phyloP scores from a whole-genome alignment of 1,140 invertebrate genomes.

The Pectinophora gossypiella region DNA sequence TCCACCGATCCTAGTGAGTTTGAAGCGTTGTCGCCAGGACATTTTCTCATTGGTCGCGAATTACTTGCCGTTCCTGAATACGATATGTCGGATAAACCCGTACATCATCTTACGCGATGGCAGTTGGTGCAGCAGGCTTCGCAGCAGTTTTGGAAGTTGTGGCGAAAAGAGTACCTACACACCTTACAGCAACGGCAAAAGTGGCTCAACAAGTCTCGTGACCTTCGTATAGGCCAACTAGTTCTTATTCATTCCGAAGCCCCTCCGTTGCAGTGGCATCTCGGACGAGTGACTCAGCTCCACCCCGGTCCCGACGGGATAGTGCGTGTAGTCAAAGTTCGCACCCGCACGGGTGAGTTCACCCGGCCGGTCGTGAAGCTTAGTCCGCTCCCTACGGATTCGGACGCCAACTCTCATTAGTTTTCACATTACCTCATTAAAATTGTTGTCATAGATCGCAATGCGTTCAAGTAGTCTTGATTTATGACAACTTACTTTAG shows the following conservation, averaged over 20 bases:
- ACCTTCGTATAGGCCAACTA: neutral
- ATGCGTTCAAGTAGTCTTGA: neutral
- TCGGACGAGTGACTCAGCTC: slow-evolving; percentile 22
- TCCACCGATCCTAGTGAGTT: slow-evolving; percentile 25
- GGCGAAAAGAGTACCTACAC: neutral
- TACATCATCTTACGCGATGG: neutral
- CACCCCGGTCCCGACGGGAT: slow-evolving; percentile 24
- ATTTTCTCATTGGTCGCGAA: slow-evolving; percentile 50
- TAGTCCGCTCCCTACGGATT: slow-evolving; percentile 1
- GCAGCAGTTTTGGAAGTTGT: neutral
- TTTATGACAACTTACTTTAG: neutral
- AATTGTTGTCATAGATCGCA: neutral
- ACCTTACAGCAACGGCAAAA: neutral
- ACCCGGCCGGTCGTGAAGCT: slow-evolving; percentile 2
- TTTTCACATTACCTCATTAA: neutral
- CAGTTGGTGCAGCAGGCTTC: neutral
- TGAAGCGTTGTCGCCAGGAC: slow-evolving; percentile 36
- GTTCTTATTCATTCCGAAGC: neutral
- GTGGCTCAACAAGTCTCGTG: neutral
- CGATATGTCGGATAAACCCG: neutral
- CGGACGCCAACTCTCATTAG: neutral
- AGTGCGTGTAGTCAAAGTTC: slow-evolving; percentile 21
- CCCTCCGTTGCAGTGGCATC: slow-evolving; percentile 16
- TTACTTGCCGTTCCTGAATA: slow-evolving; percentile 22
- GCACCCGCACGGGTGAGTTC: slow-evolving; percentile 3